Evolutionary conservation across 1,140 invertebrate genomes (phyloP).

Genomic region (Macrotrachela quadricornifera): DNA sequence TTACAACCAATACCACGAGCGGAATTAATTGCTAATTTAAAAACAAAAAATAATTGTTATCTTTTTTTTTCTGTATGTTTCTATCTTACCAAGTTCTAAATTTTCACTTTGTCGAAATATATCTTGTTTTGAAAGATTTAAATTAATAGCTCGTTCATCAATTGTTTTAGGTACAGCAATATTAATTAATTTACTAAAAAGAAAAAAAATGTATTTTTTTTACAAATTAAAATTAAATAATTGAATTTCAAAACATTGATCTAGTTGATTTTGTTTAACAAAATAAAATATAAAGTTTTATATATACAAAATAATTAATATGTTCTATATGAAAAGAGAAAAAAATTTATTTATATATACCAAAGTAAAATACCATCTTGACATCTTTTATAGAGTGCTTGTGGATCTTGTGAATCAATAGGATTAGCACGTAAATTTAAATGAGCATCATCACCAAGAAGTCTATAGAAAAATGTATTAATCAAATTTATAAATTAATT

Average conservation of each 20-base stretch:
- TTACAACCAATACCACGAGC: constrained; percentile 91
- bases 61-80: too few relatives aligned
- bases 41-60: too few relatives aligned
- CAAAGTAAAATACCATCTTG: constrained; percentile 88
- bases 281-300: too few relatives aligned
- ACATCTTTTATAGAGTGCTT: constrained; percentile 69
- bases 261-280: too few relatives aligned
- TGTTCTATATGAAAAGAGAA: too few relatives aligned
- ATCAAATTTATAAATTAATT: too few relatives aligned
- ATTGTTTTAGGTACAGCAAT: constrained; percentile 94
- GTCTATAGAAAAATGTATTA: constrained; percentile 27
- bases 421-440: constrained; percentile 37
- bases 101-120: constrained; percentile 9
- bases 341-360: constrained; percentile 33
- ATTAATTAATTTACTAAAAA: constrained; percentile 85
- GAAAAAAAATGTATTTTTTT: constrained; percentile 10
- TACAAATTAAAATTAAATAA: too few relatives aligned
- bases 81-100: constrained; percentile 10
- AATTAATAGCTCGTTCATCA: constrained; percentile 91
- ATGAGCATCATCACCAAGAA: constrained; percentile 60
- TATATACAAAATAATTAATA: too few relatives aligned
- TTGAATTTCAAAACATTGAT: too few relatives aligned
- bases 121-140: constrained; percentile 19
- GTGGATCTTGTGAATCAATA: constrained; percentile 59
- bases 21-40: constrained; percentile 57